Percentiles rank a stretch among this genome's conserved stretches.
phyloP scores from a whole-genome alignment of 2,797 vertebrate genomes.

The Myripristis jacobus region DNA sequence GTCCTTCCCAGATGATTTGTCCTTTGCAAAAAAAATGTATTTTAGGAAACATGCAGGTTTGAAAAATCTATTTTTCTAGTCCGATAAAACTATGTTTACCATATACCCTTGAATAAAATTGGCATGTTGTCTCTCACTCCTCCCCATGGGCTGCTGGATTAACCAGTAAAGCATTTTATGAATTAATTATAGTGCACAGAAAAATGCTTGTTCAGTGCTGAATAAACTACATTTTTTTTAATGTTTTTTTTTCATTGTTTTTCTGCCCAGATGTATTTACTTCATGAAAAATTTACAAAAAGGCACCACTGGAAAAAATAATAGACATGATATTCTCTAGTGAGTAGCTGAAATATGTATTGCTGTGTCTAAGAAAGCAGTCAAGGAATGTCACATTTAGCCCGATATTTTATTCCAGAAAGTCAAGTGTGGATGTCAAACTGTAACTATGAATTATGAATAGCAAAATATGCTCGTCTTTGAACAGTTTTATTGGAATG shows the following conservation, averaged over 20 bases:
- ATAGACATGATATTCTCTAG: background rate
- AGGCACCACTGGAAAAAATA: background rate
- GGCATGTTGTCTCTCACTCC: constrained; percentile 50
- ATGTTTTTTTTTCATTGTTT: constrained; percentile 22
- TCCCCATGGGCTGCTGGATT: constrained; percentile 49
- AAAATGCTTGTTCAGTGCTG: constrained; percentile 62
- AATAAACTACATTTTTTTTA: constrained; percentile 52
- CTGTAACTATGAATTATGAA: constrained; percentile 8
- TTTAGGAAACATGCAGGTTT: constrained; percentile 35
- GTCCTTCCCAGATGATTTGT: constrained; percentile 22
- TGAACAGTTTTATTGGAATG: constrained; percentile 1
- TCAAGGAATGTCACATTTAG: constrained; percentile 9
- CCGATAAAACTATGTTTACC: constrained; percentile 44
- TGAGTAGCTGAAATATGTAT: constrained; percentile 12
- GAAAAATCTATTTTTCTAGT: constrained; percentile 32
- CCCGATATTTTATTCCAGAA: constrained; percentile 12
- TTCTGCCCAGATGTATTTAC: constrained; percentile 25
- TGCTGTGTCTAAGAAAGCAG: constrained; percentile 7
- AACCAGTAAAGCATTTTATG: constrained; percentile 58
- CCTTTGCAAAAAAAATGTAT: constrained; percentile 32
- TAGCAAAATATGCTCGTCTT: background rate
- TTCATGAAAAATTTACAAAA: constrained; percentile 11
- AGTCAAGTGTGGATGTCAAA: constrained; percentile 14
- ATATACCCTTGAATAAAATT: constrained; percentile 46
- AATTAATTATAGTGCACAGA: constrained; percentile 60